Evolutionary conservation across 2,797 vertebrate species (phyloP).

Genomic region (Syndactyla subalaris): DNA sequence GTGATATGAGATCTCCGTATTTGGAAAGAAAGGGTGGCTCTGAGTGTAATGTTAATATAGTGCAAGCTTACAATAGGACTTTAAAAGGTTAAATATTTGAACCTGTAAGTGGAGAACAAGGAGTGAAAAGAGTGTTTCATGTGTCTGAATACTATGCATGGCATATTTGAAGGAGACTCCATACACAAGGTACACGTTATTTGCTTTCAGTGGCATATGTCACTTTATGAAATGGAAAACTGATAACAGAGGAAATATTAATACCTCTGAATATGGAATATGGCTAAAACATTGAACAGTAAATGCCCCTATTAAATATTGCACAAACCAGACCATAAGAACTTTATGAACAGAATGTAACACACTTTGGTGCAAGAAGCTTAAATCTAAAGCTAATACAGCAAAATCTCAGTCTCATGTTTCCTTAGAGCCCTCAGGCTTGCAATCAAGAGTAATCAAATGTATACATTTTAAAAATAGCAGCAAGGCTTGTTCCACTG

Average conservation of each 20-base stretch:
- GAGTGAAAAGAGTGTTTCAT: neutral
- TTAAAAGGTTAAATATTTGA: neutral
- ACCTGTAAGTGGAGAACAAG: neutral
- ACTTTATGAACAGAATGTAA: neutral
- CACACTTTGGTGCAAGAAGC: neutral
- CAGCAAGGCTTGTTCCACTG: neutral
- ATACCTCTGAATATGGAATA: neutral
- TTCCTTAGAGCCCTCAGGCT: neutral
- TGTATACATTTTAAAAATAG: neutral
- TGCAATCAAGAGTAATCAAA: neutral
- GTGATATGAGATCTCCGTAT: neutral
- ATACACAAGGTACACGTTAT: neutral
- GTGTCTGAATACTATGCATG: neutral
- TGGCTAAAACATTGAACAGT: neutral
- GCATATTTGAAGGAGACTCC: neutral
- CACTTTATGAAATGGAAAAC: neutral
- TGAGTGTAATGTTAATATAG: neutral
- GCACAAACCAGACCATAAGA: neutral
- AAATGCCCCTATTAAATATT: neutral
- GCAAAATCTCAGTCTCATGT: neutral
- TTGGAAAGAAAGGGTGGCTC: neutral
- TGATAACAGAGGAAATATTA: neutral
- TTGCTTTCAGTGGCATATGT: neutral
- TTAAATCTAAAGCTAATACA: neutral
- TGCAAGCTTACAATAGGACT: neutral